Evolutionary conservation across 2,797 vertebrate genomes (phyloP), one percentile per base, ranked within the genome.

Genomic region (Notolepis coatsorum): DNA sequence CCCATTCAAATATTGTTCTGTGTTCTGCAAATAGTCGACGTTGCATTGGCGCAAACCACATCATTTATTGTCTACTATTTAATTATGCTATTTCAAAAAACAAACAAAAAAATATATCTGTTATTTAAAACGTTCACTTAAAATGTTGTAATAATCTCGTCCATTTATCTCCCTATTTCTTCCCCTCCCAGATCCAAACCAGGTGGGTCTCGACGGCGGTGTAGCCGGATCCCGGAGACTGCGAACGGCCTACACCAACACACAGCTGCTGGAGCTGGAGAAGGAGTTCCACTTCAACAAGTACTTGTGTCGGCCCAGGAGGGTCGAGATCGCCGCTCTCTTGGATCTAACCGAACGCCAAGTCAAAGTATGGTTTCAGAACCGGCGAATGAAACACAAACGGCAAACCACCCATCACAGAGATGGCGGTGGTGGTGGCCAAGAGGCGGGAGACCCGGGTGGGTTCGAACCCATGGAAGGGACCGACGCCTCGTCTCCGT

Each of bases 361-460:
- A 64, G 95, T 96, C 12, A 96, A 96, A 83, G 95, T 96, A 2
- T 96, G 95, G 95, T 96, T 96, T 79, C 95, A 96, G 76, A 96
- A 96, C 84, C 92, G 95, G 0, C 83, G 95, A 4, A 96, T 96
- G 95, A 96, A 96, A 71, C 95, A 95, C 89, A 95, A 96, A 72
- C 61, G 94, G 54, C 95, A 96, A 43, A 93, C 84, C 0, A 96
- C 93, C 59, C 91, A 93, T 67, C 91, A 93, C 70, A 88, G 93
- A 39, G 96, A 96, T 27, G 69, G 83, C 0, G 49, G 73, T 1
- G 82, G n/a, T n/a, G n/a, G 80, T 7, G 73, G 84, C 45, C 84
- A 86, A 1, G 95, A 93, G 21, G 63, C 87, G n/a, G 87, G 92
- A 43, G 96, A 96, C 7, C 65, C 82, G 0, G 87, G 75, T 20